Evolutionary conservation across 2,888 invertebrate genomes (phyloP).

Genomic region (Thecophora atra): DNA sequence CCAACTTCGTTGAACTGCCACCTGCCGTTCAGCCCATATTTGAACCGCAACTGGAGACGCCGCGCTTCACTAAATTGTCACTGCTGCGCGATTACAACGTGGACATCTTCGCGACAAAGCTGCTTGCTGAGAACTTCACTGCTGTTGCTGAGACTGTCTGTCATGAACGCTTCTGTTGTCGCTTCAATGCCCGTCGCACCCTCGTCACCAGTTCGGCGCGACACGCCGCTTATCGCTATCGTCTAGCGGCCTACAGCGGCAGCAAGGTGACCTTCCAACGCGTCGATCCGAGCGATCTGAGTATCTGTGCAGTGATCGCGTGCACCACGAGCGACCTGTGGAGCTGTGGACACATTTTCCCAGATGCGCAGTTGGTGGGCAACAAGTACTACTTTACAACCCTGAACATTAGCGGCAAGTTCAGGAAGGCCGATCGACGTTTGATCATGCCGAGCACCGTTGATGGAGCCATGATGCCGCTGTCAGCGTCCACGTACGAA

Average conservation of each 20-base stretch:
- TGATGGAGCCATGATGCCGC: constrained; percentile 53
- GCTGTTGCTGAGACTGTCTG: constrained; percentile 41
- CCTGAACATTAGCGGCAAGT: constrained; percentile 53
- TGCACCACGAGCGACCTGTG: constrained; percentile 62
- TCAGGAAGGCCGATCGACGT: constrained; percentile 49
- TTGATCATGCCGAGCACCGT: constrained; percentile 59
- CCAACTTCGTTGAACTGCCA: too few species aligned
- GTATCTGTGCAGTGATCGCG: constrained; percentile 67
- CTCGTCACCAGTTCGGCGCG: constrained; percentile 39
- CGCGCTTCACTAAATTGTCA: constrained; percentile 48
- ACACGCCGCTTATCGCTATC: constrained; percentile 56
- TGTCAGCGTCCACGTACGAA: constrained; percentile 49
- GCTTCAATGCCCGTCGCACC: constrained; percentile 49
- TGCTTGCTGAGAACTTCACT: constrained; percentile 46
- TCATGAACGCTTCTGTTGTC: constrained; percentile 60
- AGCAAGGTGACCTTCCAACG: constrained; percentile 55
- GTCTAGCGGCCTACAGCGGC: constrained; percentile 55
- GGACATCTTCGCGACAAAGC: constrained; percentile 51
- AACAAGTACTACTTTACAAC: constrained; percentile 53
- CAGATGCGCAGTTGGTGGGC: constrained; percentile 43
- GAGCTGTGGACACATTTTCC: constrained; percentile 64
- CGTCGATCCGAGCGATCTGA: constrained; percentile 65
- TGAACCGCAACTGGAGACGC: constrained; percentile 45
- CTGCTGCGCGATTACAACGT: constrained; percentile 57
- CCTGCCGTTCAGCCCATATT: constrained; percentile 44